Evolutionary conservation across 2,797 vertebrate genomes (phyloP).

Genomic region (Bovichtus variegatus): DNA sequence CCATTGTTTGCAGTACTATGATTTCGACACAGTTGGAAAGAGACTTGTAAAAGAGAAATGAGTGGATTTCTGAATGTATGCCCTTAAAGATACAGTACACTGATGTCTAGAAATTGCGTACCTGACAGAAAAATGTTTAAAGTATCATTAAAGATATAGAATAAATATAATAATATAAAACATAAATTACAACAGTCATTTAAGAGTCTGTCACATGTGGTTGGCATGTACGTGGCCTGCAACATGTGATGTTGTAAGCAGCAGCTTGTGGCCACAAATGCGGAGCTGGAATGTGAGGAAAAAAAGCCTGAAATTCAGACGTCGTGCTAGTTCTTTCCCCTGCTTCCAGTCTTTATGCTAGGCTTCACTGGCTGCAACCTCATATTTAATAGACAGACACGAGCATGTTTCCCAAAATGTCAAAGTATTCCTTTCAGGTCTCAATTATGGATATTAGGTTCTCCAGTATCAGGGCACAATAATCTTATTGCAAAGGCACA

Average conservation of each 20-base stretch:
- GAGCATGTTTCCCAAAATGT: not conserved
- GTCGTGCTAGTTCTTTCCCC: not conserved
- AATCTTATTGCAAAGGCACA: conserved; percentile 22
- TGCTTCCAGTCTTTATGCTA: not conserved
- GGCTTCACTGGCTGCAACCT: not conserved
- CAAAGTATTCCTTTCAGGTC: not conserved
- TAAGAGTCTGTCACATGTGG: not conserved
- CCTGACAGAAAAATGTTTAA: not conserved
- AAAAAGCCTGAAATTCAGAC: not conserved
- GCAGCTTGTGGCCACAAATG: not conserved
- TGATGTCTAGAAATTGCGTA: not conserved
- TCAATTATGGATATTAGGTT: not conserved
- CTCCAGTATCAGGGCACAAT: not conserved
- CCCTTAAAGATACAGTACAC: not conserved
- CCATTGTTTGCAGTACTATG: not conserved
- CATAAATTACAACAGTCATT: too few relatives aligned
- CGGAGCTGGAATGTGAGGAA: not conserved
- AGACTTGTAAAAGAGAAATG: not conserved
- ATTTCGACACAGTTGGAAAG: not conserved
- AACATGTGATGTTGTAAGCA: not conserved
- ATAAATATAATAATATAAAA: too few relatives aligned
- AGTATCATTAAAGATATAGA: not conserved
- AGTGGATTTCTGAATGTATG: not conserved
- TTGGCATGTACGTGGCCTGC: not conserved
- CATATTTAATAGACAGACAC: not conserved